These are phyloP conservation scores for Mohoua ochrocephala DNA, from an alignment of 2,113 vertebrate genomes.

Conservation along the genomic window DNA sequence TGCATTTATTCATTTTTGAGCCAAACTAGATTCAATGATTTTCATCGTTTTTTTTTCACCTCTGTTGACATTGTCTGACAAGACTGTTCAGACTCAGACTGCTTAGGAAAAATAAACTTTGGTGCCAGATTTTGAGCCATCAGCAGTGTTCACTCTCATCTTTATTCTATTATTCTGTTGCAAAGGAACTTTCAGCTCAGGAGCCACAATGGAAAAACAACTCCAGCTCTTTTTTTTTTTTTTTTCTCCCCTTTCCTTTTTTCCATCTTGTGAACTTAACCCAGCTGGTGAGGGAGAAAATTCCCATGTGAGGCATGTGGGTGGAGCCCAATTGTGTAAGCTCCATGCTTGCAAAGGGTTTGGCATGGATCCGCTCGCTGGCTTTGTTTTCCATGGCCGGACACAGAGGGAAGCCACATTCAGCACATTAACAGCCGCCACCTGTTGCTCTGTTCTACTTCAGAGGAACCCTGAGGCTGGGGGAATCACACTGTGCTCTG, in stretches of 20 bases:
- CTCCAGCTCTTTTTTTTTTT: not conserved
- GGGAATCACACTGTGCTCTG: not conserved
- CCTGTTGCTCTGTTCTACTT: conserved; percentile 42
- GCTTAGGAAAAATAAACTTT: conserved; percentile 49
- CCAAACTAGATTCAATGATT: conserved; percentile 44
- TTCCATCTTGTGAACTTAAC: conserved; percentile 41
- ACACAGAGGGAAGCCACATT: conserved; percentile 55
- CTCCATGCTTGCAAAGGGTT: conserved; percentile 1
- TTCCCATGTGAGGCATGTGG: conserved; percentile 27
- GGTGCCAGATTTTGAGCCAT: conserved; percentile 52
- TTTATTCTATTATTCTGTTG: conserved; percentile 54
- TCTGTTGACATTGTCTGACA: conserved; percentile 55
- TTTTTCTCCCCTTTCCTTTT: not conserved
- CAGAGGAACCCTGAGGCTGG: not conserved
- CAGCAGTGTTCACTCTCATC: conserved; percentile 37
- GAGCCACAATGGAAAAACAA: conserved; percentile 39
- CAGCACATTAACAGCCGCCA: conserved; percentile 2
- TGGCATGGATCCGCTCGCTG: not conserved
- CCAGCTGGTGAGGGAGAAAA: conserved; percentile 48
- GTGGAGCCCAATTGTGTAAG: conserved; percentile 43
- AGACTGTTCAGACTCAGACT: conserved; percentile 41
- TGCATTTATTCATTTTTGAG: conserved; percentile 56
- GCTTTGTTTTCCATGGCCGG: conserved; percentile 17
- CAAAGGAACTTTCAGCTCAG: conserved; percentile 47
- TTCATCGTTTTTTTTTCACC: conserved; percentile 53